Percentiles rank a stretch among this genome's conserved stretches.
phyloP scores from a whole-genome alignment of 2,888 invertebrate species.

The Andrena flavipes region DNA sequence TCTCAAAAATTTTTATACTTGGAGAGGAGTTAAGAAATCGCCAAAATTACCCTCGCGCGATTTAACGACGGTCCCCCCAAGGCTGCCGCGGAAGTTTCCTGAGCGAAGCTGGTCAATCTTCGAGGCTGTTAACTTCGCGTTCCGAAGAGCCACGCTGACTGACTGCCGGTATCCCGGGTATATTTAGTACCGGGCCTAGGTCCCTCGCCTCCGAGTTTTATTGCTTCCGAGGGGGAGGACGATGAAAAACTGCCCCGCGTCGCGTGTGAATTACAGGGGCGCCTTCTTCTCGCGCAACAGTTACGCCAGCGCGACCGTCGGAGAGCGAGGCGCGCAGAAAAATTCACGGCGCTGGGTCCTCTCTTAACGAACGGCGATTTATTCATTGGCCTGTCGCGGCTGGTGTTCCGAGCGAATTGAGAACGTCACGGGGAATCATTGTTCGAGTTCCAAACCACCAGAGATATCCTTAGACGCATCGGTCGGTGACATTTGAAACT shows the following conservation, averaged over 20 bases:
- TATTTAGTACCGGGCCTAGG: constrained; percentile 57
- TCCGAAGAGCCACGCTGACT: constrained; percentile 25
- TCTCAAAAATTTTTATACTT: too few relatives aligned
- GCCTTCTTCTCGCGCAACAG: constrained; percentile 62
- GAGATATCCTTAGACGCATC: neutral
- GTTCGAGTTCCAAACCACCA: too few relatives aligned
- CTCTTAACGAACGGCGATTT: too few relatives aligned
- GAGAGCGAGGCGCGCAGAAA: too few relatives aligned
- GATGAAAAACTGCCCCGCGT: constrained; percentile 73
- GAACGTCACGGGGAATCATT: constrained; percentile 14
- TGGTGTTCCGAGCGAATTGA: neutral
- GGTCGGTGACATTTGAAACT: constrained; percentile 3
- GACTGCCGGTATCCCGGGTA: constrained; percentile 43
- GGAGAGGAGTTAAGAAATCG: too few relatives aligned
- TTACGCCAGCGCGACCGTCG: constrained; percentile 12
- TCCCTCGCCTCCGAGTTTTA: constrained; percentile 68
- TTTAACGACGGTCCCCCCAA: too few relatives aligned
- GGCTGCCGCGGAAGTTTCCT: neutral
- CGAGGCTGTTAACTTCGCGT: constrained; percentile 6
- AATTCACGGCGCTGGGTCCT: neutral
- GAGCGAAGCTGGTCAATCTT: neutral
- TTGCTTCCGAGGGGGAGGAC: constrained; percentile 70
- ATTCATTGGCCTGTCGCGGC: neutral
- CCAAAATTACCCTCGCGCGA: too few relatives aligned
- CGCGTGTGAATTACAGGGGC: constrained; percentile 75